Conservation (phyloP, 2,797 vertebrate genomes). For the Neoniphon sammara region DNA sequence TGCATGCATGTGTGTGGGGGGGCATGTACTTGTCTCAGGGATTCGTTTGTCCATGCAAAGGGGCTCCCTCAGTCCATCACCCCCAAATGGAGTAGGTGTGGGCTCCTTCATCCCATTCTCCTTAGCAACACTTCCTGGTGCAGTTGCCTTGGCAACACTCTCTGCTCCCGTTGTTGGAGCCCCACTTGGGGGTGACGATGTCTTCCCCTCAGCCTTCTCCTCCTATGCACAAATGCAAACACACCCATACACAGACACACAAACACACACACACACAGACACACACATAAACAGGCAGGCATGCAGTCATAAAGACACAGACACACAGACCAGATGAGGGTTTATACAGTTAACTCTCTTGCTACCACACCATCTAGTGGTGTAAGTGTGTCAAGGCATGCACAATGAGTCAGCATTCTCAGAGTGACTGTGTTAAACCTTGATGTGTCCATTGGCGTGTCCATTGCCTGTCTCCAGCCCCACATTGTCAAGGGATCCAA, state of each 20-base stretch:
- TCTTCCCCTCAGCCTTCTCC: constrained; percentile 82
- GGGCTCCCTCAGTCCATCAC: constrained; percentile 87
- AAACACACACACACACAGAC: constrained; percentile 69
- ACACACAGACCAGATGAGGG: not conserved
- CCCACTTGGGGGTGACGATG: constrained; percentile 74
- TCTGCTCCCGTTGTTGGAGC: constrained; percentile 72
- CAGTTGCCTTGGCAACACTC: constrained; percentile 74
- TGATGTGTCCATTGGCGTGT: constrained; percentile 81
- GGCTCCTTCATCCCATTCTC: constrained; percentile 88
- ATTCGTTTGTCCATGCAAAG: constrained; percentile 90
- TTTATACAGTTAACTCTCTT: not conserved
- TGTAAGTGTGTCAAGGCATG: constrained; percentile 10
- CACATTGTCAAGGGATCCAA: constrained; percentile 90
- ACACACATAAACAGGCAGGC: constrained; percentile 57
- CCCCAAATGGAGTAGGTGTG: constrained; percentile 75
- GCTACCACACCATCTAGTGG: constrained; percentile 64
- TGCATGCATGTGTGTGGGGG: no score
- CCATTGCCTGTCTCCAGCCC: constrained; percentile 82
- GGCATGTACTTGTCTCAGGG: constrained; percentile 91
- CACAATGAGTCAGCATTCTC: constrained; percentile 64
- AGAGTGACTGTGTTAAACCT: constrained; percentile 13
- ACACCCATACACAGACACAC: constrained; percentile 53
- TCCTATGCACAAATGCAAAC: constrained; percentile 71
- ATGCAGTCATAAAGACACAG: constrained; percentile 63
- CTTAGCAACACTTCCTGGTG: constrained; percentile 74